Evolutionary conservation across 2,888 invertebrate genomes (phyloP), one percentile per base, ranked within the genome.

Genomic region (Graphium colonna): DNA sequence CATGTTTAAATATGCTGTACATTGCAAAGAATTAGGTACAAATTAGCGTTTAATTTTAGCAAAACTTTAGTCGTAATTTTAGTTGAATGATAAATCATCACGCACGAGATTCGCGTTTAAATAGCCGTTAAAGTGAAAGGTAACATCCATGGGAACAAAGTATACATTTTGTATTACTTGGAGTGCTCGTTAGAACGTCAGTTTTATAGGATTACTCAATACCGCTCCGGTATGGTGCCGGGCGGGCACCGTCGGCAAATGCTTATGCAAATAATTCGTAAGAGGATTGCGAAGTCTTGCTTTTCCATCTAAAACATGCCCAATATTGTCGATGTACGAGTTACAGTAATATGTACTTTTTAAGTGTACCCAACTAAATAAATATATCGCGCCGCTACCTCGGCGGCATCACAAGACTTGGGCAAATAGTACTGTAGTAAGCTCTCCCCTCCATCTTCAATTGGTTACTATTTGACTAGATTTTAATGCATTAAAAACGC

Each of bases 321-420:
- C 39, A 18, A 44, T 42, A 1, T 47, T 47, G n/a, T n/a, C n/a
- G 4, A 39, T 38, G 43, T 47, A 38, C 3, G 12, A 17, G 8
- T 40, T 40, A 38, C 21, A 21, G 28, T 49, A 33, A 48, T 40
- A 48, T 48, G 9, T 39, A 43, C 21, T 36, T 40, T n/a, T 41
- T 12, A 17, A n/a, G 12, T 41, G 17, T 49, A 41, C 17, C 8
- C 31, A 41, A n/a, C 21, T 33, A 15, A 21, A 41, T 49, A 18
- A 21, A 50, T 50, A 41, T 42, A 21, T 36, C 26, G 4, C 28
- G 33, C 44, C 40, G 50, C 41, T 58, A 26, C 41, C 42, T 47
- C 41, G 47, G 48, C 40, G 31, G 56, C 50, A 55, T 39, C 50
- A 56, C 47, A 55, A 55, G 56, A 60, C 60, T 65, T 38, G n/a